These are phyloP conservation scores for Heliconius cydno DNA, from an alignment of 2,888 invertebrate species.

Conservation along the genomic window DNA sequence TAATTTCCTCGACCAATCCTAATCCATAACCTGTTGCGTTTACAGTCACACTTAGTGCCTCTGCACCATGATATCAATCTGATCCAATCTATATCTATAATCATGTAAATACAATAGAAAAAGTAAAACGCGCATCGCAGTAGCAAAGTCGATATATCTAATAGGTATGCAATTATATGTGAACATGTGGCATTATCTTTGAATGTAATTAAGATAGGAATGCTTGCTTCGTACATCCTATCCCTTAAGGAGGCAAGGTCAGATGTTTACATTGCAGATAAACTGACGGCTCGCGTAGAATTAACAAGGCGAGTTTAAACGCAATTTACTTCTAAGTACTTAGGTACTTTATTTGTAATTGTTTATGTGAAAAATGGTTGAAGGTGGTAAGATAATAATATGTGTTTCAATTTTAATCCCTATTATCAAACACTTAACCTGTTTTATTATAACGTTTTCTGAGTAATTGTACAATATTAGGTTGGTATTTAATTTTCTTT, in stretches of 20 bases:
- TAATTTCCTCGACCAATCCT: too few species aligned
- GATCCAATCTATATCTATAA: background rate
- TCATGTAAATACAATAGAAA: background rate
- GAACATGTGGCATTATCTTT: slow-evolving; percentile 33
- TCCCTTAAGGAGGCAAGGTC: slow-evolving; percentile 52
- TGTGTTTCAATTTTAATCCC: too few species aligned
- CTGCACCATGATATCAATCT: too few species aligned
- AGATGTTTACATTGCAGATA: slow-evolving; percentile 52
- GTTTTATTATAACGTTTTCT: too few species aligned
- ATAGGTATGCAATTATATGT: slow-evolving; percentile 38
- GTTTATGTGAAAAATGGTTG: slow-evolving; percentile 6
- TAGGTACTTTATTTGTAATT: slow-evolving; percentile 4
- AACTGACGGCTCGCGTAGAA: slow-evolving; percentile 46
- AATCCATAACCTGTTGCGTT: too few species aligned
- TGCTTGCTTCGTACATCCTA: slow-evolving; percentile 48
- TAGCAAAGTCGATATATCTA: slow-evolving; percentile 28
- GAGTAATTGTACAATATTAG: too few species aligned
- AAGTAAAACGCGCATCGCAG: background rate
- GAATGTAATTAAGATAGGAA: slow-evolving; percentile 45
- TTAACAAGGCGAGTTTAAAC: slow-evolving; percentile 41
- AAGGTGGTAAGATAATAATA: background rate
- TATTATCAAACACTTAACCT: too few species aligned
- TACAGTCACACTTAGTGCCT: too few species aligned
- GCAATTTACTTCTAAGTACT: slow-evolving; percentile 30
- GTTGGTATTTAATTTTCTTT: too few species aligned